phyloP scores from a whole-genome alignment of 2,797 vertebrate species.

The Echiichthys vipera region DNA sequence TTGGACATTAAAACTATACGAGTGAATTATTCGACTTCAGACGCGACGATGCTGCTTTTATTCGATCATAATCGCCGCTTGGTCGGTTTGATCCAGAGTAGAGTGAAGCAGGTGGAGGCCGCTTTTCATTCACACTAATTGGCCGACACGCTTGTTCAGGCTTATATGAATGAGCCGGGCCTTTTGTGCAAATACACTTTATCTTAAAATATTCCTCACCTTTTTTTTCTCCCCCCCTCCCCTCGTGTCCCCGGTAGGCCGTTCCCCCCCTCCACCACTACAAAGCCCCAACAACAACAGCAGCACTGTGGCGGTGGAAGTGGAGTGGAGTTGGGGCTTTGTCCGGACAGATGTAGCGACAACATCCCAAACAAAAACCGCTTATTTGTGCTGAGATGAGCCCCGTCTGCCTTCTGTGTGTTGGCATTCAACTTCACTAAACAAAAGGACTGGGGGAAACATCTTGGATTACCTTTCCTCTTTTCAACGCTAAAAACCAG shows the following conservation, averaged over 20 bases:
- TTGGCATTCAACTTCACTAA: conserved; percentile 83
- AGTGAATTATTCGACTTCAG: not conserved
- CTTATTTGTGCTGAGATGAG: conserved; percentile 87
- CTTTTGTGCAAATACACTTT: conserved; percentile 60
- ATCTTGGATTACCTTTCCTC: conserved; percentile 86
- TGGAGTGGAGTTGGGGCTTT: conserved; percentile 88
- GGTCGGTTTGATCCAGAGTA: conserved; percentile 29
- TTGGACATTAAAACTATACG: not conserved
- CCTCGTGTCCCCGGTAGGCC: conserved; percentile 30
- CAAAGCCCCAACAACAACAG: conserved; percentile 81
- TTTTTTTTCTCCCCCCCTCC: conserved; percentile 54
- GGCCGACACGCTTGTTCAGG: conserved; percentile 52
- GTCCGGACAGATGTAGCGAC: conserved; percentile 89
- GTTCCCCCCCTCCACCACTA: not conserved
- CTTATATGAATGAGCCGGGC: conserved; percentile 44
- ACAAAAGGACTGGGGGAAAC: conserved; percentile 78
- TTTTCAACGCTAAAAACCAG: conserved; percentile 71
- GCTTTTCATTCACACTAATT: conserved; percentile 53
- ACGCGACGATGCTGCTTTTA: not conserved
- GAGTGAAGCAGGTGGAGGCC: conserved; percentile 55
- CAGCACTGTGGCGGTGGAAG: conserved; percentile 86
- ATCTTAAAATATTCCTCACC: conserved; percentile 65
- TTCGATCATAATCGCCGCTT: not conserved
- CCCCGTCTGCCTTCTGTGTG: conserved; percentile 85
- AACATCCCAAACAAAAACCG: conserved; percentile 90